Base-by-base conservation (phyloP, 2,888 invertebrate genomes). In the Andrena fulva region DNA sequence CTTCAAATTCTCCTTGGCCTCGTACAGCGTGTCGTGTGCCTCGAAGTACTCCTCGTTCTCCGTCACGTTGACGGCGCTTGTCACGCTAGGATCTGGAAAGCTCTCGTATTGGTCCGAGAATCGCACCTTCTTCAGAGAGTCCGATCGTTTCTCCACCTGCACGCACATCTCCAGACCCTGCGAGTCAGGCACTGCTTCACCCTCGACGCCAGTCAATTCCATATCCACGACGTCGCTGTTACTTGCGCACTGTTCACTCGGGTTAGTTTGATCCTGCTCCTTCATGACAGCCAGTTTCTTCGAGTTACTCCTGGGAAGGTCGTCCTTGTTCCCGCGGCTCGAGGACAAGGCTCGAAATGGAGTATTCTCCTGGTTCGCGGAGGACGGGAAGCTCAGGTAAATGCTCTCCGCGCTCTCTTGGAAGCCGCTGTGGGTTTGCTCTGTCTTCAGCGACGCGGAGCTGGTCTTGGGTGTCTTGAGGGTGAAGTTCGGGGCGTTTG, bases 51-150 rank as follows among this genome's bases (percentile, higher is more conserved):
- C 89, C 24, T 89, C 90, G 12, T 69, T 82, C n/a, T 88, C 89
- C 2, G 85, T 86, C 0, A 72, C 29, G 12, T 87, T 76, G 1
- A 77, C 29, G 2, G 48, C 31, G 16, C 16, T 62, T 0, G 20
- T n/a, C 12, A 54, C 54, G 1, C 7, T 52, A 2, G 48, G 24
- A 33, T 60, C 71, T 10, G 8, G 12, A 16, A 1, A 33, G 6
- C 31, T 63, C 7, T 87, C 78, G 24, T 83, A 82, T 56, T 91
- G 82, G 84, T 92, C 91, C 0, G 90, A 91, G 72, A 92, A 92
- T 35, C 92, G 80, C 0, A 92, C 92, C 66, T 77, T 89, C 56
- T 91, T 92, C 2, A 74, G 24, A 0, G 85, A 86, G 8, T 90
- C 89, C 6, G 68, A 77, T 33, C 79, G 27, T 70, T 27, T 79